phyloP scores from a whole-genome alignment of 2,888 invertebrate genomes.

The Villa cingulata region DNA sequence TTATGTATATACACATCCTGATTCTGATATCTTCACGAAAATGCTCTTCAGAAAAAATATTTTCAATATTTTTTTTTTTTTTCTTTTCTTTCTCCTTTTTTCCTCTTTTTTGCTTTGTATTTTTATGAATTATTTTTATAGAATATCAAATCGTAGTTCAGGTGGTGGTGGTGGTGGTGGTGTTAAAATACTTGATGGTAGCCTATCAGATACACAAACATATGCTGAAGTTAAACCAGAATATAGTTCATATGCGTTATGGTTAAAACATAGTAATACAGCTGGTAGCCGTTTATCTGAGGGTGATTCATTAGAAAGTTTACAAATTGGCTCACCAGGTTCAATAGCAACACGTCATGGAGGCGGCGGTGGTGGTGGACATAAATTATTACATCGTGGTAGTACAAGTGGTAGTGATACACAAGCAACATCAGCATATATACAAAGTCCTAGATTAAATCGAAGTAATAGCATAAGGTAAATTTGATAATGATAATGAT shows the following conservation, averaged over 20 bases:
- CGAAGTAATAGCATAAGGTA: conserved; percentile 89
- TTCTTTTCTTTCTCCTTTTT: background rate
- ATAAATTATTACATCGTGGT: conserved; percentile 33
- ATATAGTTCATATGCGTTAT: conserved; percentile 71
- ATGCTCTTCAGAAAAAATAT: background rate
- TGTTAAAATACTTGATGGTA: conserved; percentile 56
- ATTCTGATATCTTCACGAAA: no score
- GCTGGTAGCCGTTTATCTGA: conserved; percentile 69
- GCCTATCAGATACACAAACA: conserved; percentile 73
- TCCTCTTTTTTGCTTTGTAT: background rate
- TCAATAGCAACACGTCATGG: conserved; percentile 37
- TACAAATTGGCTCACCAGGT: conserved; percentile 60
- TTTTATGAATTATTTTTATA: no score
- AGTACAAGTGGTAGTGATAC: conserved; percentile 20
- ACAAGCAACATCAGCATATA: conserved; percentile 30
- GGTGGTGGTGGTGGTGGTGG: conserved; percentile 36
- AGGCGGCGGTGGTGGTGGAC: no score
- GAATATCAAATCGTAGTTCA: conserved; percentile 38
- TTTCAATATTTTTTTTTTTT: background rate
- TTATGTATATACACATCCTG: background rate
- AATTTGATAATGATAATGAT: no score
- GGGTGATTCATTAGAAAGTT: conserved; percentile 76
- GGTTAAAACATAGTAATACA: conserved; percentile 77
- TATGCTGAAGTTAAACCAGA: conserved; percentile 60
- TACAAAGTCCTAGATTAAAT: conserved; percentile 55